Percentiles rank a stretch among this genome's conserved stretches.
Conservation (phyloP, 1,140 invertebrate genomes). For the Micrasema minimum region DNA sequence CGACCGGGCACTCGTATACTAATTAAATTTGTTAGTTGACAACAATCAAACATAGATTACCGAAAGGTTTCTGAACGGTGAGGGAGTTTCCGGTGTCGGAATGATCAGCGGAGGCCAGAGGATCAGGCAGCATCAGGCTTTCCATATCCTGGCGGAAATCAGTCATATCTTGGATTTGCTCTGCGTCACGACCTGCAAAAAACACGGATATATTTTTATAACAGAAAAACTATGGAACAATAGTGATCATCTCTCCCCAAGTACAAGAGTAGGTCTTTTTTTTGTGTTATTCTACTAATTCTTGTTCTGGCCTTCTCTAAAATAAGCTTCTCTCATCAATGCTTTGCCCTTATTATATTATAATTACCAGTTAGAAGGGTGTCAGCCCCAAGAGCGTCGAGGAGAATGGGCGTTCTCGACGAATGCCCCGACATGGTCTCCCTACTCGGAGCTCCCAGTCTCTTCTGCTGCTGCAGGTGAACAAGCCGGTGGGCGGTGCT, state of each 20-base stretch:
- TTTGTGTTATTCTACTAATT: too few relatives aligned
- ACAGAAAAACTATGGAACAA: background rate
- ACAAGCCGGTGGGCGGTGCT: slow-evolving; percentile 48
- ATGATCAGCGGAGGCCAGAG: slow-evolving; percentile 55
- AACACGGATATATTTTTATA: slow-evolving; percentile 8
- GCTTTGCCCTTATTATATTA: too few relatives aligned
- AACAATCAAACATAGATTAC: too few relatives aligned
- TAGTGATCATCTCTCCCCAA: too few relatives aligned
- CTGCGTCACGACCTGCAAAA: slow-evolving; percentile 60
- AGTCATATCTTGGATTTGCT: slow-evolving; percentile 59
- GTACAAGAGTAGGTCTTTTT: too few relatives aligned
- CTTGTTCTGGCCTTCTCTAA: too few relatives aligned
- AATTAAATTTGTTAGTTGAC: too few relatives aligned
- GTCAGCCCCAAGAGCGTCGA: slow-evolving; percentile 45
- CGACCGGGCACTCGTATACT: too few relatives aligned
- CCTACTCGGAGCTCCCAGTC: slow-evolving; percentile 44
- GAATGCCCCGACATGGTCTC: slow-evolving; percentile 33
- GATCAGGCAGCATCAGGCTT: slow-evolving; percentile 55
- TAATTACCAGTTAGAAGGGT: slow-evolving; percentile 43
- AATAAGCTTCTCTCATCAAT: too few relatives aligned
- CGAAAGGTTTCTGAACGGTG: too few relatives aligned
- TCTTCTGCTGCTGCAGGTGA: slow-evolving; percentile 49
- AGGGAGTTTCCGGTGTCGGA: slow-evolving; percentile 23
- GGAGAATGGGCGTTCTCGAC: slow-evolving; percentile 37
- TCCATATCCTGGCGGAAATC: slow-evolving; percentile 58